A percentile compares a stretch with the other conserved stretches of the same genome.
These are phyloP conservation scores for Drosophila kuntzei DNA, from an alignment of 2,888 invertebrate species.

Conservation along the genomic window DNA sequence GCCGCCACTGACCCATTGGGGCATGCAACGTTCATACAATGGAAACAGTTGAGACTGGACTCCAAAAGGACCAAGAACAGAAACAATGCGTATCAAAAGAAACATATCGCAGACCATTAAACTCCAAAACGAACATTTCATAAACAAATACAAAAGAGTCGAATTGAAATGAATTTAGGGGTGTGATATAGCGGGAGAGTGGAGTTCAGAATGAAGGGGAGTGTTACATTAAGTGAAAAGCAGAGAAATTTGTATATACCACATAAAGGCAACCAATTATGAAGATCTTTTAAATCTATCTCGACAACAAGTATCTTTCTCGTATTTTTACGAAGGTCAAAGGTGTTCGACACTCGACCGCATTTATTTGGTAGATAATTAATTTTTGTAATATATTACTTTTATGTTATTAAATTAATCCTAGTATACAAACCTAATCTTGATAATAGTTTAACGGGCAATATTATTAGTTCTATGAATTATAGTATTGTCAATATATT, in stretches of 20 bases:
- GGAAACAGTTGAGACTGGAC: conserved; percentile 68
- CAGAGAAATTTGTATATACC: not conserved
- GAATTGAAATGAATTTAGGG: not conserved
- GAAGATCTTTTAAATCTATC: not conserved
- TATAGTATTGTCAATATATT: no score
- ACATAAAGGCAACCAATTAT: conserved; percentile 7
- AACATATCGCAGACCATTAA: conserved; percentile 76
- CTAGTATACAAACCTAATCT: no score
- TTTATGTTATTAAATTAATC: no score
- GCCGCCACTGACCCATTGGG: conserved; percentile 52
- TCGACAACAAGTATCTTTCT: not conserved
- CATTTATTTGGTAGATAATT: not conserved
- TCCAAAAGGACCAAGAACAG: conserved; percentile 19
- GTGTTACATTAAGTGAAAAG: not conserved
- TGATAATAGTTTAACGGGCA: no score
- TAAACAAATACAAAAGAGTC: conserved; percentile 29
- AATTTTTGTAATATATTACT: no score
- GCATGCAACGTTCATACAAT: conserved; percentile 51
- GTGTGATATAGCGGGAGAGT: not conserved
- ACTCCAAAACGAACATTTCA: conserved; percentile 43
- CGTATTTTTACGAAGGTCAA: not conserved
- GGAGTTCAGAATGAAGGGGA: not conserved
- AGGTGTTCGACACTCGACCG: not conserved
- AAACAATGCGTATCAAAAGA: conserved; percentile 72
- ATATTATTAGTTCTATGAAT: no score